Evolutionary conservation across 1,140 invertebrate species (phyloP), one percentile per base, ranked within the genome.

Genomic region (Elymnias hypermnestra): DNA sequence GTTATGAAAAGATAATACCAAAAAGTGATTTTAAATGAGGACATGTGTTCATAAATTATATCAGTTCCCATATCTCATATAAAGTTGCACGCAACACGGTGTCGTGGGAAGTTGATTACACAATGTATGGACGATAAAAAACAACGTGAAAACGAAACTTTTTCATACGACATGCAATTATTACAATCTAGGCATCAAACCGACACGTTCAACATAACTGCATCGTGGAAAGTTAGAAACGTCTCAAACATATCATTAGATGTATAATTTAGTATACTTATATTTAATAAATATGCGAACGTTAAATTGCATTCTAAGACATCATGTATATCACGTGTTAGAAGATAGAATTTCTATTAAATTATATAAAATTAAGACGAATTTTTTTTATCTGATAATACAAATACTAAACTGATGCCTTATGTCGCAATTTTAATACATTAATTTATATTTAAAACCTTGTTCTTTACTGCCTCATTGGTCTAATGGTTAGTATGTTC

Each of bases 91-190:
- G 37, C 37, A 52, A 45, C 18, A 18, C 23, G 38, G 31, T 41
- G 22, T 36, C 39, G 51, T 53, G 51, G 51, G 51, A 53, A 53
- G 39, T 5, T 25, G 23, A 21, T 53, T 47, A 26, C 51, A 47
- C 43, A 53, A 53, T 38, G 22, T 14, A 17, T 19, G 3, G 15
- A 40, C 31, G 15, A 40, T 39, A 35, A 53, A 53, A 45, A 45
- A 45, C 42, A 36, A 47, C 51, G 18, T 53, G 43, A 47, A 53
- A 47, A 50, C 29, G 46, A 43, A 47, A 41, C 19, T 42, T 37
- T 43, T 47, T 46, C 38, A 46, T 47, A 17, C 29, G 31, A 37
- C 51, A 37, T 53, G 43, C 43, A 47, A 53, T 28, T 22, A 46
- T 45, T 46, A 41, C 18, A 40, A 35, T 43, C 29, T 9, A 22